These are phyloP conservation scores for Leptinotarsa rubiginosa DNA, from an alignment of 2,888 invertebrate genomes.

Conservation along the genomic window DNA sequence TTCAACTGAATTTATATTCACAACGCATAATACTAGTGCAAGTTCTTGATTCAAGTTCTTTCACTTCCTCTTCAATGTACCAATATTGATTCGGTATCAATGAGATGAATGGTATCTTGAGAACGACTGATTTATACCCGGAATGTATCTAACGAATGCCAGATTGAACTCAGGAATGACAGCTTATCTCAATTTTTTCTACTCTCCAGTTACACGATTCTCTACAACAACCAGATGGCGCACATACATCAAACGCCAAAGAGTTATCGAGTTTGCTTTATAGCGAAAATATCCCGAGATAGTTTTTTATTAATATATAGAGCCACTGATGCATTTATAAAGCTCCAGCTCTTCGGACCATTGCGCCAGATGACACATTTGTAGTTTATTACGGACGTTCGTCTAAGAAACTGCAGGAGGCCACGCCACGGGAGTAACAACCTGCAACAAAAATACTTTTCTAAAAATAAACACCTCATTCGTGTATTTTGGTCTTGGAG, in stretches of 20 bases:
- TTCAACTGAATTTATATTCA: too few species aligned
- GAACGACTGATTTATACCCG: not conserved
- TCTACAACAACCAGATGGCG: slow-evolving; percentile 7
- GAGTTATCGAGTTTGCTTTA: not conserved
- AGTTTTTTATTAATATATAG: slow-evolving; percentile 2
- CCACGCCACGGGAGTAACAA: slow-evolving; percentile 13
- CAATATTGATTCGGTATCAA: not conserved
- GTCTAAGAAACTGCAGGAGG: slow-evolving; percentile 16
- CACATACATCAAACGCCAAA: slow-evolving; percentile 9
- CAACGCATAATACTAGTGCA: too few species aligned
- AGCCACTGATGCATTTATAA: slow-evolving; percentile 10
- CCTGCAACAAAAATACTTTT: slow-evolving; percentile 25
- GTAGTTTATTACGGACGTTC: not conserved
- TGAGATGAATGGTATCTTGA: not conserved
- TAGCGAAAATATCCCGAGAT: not conserved
- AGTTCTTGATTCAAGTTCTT: too few species aligned
- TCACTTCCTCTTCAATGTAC: not conserved
- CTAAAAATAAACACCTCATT: slow-evolving; percentile 22
- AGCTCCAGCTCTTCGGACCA: slow-evolving; percentile 2
- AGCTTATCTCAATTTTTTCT: not conserved
- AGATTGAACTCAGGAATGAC: not conserved
- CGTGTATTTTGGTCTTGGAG: slow-evolving; percentile 11
- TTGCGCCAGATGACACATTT: slow-evolving; percentile 8
- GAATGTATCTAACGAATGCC: not conserved
- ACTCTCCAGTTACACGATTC: not conserved